phyloP scores from a whole-genome alignment of 2,888 invertebrate genomes.

The Emmelina monodactyla region DNA sequence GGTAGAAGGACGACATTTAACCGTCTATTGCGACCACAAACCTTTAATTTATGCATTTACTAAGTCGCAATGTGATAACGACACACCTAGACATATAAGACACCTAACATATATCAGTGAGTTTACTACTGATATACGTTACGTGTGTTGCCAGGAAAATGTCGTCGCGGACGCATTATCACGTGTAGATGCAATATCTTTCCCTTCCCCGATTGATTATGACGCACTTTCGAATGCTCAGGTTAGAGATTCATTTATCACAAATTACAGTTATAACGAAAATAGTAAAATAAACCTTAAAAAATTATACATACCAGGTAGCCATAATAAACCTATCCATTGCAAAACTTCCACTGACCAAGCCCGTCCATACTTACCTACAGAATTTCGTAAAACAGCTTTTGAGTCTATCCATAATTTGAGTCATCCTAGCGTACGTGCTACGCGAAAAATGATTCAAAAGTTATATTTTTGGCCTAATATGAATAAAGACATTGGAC shows the following conservation, averaged over 20 bases:
- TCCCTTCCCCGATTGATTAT: conserved; percentile 1
- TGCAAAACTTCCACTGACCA: conserved; percentile 2
- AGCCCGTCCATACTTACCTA: conserved; percentile 5
- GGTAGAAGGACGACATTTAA: too few relatives aligned
- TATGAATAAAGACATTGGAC: conserved; percentile 8
- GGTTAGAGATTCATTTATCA: neutral
- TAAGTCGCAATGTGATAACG: conserved; percentile 4
- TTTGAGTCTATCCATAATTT: conserved; percentile 3
- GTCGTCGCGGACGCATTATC: conserved; percentile 22
- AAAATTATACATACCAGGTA: neutral
- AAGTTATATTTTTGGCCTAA: conserved; percentile 11
- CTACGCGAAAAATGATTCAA: conserved; percentile 8
- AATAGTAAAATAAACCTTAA: neutral
- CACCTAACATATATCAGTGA: conserved; percentile 16
- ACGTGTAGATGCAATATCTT: conserved; percentile 11
- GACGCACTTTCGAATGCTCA: neutral
- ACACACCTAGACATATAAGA: conserved; percentile 8
- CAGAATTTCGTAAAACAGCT: neutral
- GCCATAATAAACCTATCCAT: neutral
- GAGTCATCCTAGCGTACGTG: conserved; percentile 10
- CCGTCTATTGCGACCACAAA: too few relatives aligned
- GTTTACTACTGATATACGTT: conserved; percentile 23
- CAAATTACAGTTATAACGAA: neutral
- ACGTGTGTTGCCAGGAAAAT: conserved; percentile 21
- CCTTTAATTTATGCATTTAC: conserved; percentile 11